A percentile compares a stretch with the other conserved stretches of the same genome.
phyloP scores from a whole-genome alignment of 1,140 invertebrate species.

The Orchesella cincta region DNA sequence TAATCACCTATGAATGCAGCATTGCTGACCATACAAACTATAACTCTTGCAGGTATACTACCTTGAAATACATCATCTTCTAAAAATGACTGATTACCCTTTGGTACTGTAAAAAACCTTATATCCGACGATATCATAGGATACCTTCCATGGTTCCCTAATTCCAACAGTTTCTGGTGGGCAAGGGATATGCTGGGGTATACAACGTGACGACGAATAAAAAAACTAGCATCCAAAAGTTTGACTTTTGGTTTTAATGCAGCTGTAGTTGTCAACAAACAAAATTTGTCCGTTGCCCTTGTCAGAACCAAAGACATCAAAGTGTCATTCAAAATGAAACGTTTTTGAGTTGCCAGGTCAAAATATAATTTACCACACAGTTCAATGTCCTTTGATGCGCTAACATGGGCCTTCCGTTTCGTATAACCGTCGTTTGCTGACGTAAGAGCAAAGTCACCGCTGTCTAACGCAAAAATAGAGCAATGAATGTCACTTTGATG shows the following conservation, averaged over 20 bases:
- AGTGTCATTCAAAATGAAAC: neutral
- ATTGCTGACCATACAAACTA: neutral
- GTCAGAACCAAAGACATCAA: neutral
- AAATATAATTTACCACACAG: neutral
- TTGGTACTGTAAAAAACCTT: neutral
- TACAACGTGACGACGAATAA: neutral
- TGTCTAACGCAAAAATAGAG: neutral
- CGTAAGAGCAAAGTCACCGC: neutral
- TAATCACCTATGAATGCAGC: neutral
- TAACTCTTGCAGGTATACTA: neutral
- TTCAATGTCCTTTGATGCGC: neutral
- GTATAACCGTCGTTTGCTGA: neutral
- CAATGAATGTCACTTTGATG: neutral
- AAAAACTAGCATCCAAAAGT: constrained; percentile 5
- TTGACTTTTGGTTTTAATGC: neutral
- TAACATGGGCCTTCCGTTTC: neutral
- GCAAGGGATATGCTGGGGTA: neutral
- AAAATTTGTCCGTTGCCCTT: neutral
- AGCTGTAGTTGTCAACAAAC: neutral
- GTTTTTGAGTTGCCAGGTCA: neutral
- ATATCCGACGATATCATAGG: neutral
- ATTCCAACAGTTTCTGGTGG: neutral
- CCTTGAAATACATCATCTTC: neutral
- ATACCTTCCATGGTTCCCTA: neutral
- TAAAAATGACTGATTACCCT: neutral